Conservation (phyloP, 2,888 invertebrate genomes). For the Agapetus fuscipes region DNA sequence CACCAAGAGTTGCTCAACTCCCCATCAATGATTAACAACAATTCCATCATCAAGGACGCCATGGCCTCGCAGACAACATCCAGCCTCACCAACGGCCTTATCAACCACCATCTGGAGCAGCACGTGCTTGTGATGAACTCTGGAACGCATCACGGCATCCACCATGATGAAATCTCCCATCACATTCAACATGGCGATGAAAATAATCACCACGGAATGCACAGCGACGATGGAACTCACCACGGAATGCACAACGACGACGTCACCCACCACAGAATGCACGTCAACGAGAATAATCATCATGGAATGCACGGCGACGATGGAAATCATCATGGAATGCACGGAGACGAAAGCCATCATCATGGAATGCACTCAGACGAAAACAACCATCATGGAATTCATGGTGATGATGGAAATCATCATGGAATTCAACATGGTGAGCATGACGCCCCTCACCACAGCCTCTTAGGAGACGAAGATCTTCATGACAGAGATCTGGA, state of each 20-base stretch:
- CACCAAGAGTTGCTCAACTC: too few species aligned
- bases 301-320: conserved; percentile 13
- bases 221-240: background rate
- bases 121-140: conserved; percentile 13
- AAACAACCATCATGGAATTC: too few species aligned
- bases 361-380: conserved; percentile 6
- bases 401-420: conserved; percentile 18
- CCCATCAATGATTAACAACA: too few species aligned
- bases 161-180: too few species aligned
- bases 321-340: conserved; percentile 26
- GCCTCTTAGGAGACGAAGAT: too few species aligned
- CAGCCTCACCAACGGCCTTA: conserved; percentile 23
- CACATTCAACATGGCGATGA: too few species aligned
- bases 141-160: background rate
- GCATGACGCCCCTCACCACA: conserved; percentile 25
- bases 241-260: conserved; percentile 2
- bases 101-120: conserved; percentile 17
- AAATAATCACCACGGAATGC: too few species aligned
- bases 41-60: conserved; percentile 23
- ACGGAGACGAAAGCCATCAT: conserved; percentile 27
- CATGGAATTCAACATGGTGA: conserved; percentile 15
- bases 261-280: conserved; percentile 23
- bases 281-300: conserved; percentile 24
- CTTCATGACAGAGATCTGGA: too few species aligned
- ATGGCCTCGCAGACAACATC: too few species aligned